Percentiles rank a stretch among this genome's conserved stretches.
phyloP scores from a whole-genome alignment of 2,888 invertebrate genomes.

The Tetramorium bicarinatum region DNA sequence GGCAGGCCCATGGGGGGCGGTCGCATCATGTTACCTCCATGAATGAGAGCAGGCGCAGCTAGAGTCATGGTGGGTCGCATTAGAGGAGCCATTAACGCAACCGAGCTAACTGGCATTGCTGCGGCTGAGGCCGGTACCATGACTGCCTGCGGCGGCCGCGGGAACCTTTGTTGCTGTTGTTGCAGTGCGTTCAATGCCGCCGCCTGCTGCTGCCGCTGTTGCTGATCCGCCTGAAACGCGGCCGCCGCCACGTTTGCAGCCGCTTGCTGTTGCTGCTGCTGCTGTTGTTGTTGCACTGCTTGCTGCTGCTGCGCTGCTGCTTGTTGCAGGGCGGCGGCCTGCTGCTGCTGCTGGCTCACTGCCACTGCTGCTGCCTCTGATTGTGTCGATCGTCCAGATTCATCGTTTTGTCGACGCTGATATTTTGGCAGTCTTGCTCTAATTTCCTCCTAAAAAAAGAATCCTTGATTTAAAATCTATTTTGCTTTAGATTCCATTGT shows the following conservation, averaged over 20 bases:
- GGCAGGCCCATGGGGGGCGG: conserved; percentile 90
- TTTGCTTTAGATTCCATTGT: background rate
- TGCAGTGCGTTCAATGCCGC: conserved; percentile 85
- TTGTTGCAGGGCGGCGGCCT: conserved; percentile 80
- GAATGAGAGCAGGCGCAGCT: conserved; percentile 87
- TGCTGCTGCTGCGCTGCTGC: conserved; percentile 81
- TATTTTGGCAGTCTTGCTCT: conserved; percentile 91
- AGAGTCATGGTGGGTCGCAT: conserved; percentile 87
- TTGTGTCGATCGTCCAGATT: conserved; percentile 81
- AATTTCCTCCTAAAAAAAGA: conserved; percentile 90
- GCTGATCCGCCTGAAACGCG: conserved; percentile 84
- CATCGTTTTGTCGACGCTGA: conserved; percentile 86
- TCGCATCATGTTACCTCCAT: conserved; percentile 89
- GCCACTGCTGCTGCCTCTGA: conserved; percentile 72
- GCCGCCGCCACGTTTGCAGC: conserved; percentile 86
- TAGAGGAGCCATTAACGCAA: conserved; percentile 87
- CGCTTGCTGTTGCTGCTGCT: conserved; percentile 82
- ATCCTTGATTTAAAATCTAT: background rate
- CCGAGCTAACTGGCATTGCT: conserved; percentile 86
- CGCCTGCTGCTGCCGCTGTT: conserved; percentile 87
- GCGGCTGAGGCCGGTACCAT: conserved; percentile 86
- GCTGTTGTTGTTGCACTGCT: conserved; percentile 80
- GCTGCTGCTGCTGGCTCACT: conserved; percentile 71
- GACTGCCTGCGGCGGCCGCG: conserved; percentile 87
- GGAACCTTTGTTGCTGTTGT: conserved; percentile 86